Evolutionary conservation across 2,888 invertebrate species (phyloP).

Genomic region (Athalia circularis): DNA sequence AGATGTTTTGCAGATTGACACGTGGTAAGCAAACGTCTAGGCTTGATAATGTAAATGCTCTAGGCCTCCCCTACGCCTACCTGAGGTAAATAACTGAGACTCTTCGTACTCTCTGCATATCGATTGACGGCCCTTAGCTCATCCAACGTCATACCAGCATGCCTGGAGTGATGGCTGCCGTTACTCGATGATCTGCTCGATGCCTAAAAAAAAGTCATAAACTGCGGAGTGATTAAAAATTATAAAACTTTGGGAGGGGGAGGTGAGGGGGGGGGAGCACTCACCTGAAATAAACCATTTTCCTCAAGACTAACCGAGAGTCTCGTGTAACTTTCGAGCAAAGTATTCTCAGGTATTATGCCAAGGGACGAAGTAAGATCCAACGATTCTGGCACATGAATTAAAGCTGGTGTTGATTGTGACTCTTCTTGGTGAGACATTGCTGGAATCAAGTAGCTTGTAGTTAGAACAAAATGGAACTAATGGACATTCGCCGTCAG

Average conservation of each 20-base stretch:
- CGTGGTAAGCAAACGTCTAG: conserved; percentile 12
- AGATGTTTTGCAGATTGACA: conserved; percentile 17
- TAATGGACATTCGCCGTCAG: neutral
- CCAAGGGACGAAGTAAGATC: conserved; percentile 82
- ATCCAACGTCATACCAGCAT: conserved; percentile 86
- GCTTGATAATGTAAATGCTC: conserved; percentile 32
- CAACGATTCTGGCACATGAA: conserved; percentile 80
- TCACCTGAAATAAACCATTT: conserved; percentile 84
- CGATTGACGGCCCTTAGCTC: conserved; percentile 91
- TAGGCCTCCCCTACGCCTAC: conserved; percentile 77
- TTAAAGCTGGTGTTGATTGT: conserved; percentile 90
- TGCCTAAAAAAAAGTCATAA: conserved; percentile 54
- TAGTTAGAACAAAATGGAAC: conserved; percentile 31
- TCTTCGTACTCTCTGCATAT: conserved; percentile 94
- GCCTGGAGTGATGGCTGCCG: conserved; percentile 82
- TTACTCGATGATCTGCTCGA: conserved; percentile 83
- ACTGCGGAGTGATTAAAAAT: neutral
- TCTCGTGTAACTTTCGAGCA: conserved; percentile 90
- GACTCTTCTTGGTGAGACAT: conserved; percentile 92
- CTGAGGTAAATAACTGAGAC: conserved; percentile 93
- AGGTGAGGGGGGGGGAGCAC: conserved; percentile 16
- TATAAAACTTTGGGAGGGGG: neutral
- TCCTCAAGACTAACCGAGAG: conserved; percentile 92
- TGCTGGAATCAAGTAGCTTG: conserved; percentile 73
- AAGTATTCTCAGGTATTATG: conserved; percentile 90